phyloP scores from a whole-genome alignment of 2,113 vertebrate genomes.

The Camelus bactrianus region DNA sequence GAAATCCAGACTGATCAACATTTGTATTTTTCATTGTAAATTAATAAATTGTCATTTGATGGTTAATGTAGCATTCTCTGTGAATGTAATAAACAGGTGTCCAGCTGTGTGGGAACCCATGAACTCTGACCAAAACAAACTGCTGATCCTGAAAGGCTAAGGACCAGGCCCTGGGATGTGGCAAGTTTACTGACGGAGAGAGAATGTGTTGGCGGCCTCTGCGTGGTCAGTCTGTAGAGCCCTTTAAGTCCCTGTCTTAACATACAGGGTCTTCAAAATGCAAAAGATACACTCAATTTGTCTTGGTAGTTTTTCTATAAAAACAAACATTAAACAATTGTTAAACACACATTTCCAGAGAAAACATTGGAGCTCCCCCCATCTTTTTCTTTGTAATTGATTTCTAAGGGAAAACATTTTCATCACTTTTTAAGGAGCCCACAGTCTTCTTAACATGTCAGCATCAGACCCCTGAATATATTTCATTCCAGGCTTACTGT shows the following conservation, averaged over 20 bases:
- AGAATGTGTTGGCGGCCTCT: not conserved
- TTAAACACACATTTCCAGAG: constrained; percentile 37
- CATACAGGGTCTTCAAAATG: not conserved
- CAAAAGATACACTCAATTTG: not conserved
- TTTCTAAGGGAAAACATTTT: constrained; percentile 74
- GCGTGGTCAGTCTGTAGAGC: not conserved
- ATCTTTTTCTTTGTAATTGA: constrained; percentile 52
- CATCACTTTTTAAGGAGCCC: constrained; percentile 59
- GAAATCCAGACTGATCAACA: not conserved
- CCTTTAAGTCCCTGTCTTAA: not conserved
- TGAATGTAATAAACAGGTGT: not conserved
- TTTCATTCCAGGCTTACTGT: constrained; percentile 70
- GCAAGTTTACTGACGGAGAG: not conserved
- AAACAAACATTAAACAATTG: constrained; percentile 41
- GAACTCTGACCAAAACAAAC: constrained; percentile 47
- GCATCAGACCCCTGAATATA: constrained; percentile 60
- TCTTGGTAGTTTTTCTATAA: constrained; percentile 23
- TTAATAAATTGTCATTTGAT: constrained; percentile 48
- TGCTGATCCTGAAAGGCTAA: not conserved
- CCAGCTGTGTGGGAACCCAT: not conserved
- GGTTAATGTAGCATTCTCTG: constrained; percentile 26
- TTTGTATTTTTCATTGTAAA: constrained; percentile 55
- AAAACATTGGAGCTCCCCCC: not conserved
- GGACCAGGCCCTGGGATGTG: not conserved
- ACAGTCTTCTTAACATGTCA: constrained; percentile 68